Conservation (phyloP, 2,888 invertebrate genomes). For the Platycnemis pennipes region DNA sequence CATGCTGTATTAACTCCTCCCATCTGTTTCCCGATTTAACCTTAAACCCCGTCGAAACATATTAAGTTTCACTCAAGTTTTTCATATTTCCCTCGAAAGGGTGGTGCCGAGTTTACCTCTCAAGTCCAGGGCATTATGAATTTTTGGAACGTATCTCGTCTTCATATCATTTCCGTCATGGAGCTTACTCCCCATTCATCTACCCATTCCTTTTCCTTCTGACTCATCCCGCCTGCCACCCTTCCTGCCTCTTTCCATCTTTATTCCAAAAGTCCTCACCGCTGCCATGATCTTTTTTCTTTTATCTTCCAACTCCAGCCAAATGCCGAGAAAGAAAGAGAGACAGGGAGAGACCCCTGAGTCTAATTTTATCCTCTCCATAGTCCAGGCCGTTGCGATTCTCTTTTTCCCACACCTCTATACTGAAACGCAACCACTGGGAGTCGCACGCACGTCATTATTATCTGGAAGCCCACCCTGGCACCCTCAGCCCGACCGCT, state of each 20-base stretch:
- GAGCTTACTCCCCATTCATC: background rate
- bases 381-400: constrained; percentile 28
- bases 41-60: background rate
- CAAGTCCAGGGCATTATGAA: background rate
- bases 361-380: constrained; percentile 3
- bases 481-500: background rate
- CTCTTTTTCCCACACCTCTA: background rate
- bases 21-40: background rate
- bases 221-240: background rate
- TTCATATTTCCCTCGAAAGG: background rate
- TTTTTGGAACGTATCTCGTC: background rate
- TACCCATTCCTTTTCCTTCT: background rate
- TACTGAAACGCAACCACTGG: background rate
- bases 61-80: background rate
- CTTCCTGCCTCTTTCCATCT: background rate
- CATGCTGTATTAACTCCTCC: background rate
- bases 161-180: background rate
- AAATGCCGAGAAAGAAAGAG: background rate
- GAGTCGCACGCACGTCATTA: background rate
- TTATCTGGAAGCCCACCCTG: background rate
- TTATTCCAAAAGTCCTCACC: too few species aligned
- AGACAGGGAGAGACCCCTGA: background rate
- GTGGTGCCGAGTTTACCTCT: background rate
- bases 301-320: constrained; percentile 9
- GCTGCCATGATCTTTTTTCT: background rate